Conservation (phyloP, 37 sponge, comb jelly and placozoan genomes). For the Crambe crambe region DNA sequence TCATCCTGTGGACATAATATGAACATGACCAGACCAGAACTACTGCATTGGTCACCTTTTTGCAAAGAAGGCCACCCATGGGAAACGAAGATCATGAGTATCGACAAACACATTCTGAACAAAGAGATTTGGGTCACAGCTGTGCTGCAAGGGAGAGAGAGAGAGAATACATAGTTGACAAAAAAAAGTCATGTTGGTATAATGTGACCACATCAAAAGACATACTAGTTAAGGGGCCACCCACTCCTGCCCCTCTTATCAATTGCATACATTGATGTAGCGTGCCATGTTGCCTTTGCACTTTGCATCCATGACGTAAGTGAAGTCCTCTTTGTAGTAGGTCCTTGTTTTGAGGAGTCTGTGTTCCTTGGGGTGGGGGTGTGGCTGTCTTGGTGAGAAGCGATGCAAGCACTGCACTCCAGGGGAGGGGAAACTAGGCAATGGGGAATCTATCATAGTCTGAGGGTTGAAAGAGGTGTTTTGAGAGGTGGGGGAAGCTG, state of each 20-base stretch:
- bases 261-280: conserved; percentile 77
- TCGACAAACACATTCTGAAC: conserved; percentile 95
- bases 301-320: conserved; percentile 87
- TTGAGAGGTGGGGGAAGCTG: too few species aligned
- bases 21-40: not conserved
- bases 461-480: too few species aligned
- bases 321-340: conserved; percentile 41
- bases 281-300: conserved; percentile 80
- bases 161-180: not conserved
- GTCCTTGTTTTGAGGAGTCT: conserved; percentile 13
- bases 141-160: conserved; percentile 65
- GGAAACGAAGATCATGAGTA: conserved; percentile 90
- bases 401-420: too few species aligned
- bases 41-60: conserved; percentile 40
- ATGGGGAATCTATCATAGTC: too few species aligned
- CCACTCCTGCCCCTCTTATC: too few species aligned
- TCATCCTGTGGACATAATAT: conserved; percentile 27
- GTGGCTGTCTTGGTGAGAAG: too few species aligned
- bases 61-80: conserved; percentile 91
- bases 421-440: too few species aligned
- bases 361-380: not conserved
- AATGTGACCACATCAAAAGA: not conserved
- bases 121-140: conserved; percentile 91
- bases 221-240: too few species aligned
- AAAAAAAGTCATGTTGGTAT: not conserved